phyloP scores from a whole-genome alignment of 2,888 invertebrate species.

The Macropis europaea region DNA sequence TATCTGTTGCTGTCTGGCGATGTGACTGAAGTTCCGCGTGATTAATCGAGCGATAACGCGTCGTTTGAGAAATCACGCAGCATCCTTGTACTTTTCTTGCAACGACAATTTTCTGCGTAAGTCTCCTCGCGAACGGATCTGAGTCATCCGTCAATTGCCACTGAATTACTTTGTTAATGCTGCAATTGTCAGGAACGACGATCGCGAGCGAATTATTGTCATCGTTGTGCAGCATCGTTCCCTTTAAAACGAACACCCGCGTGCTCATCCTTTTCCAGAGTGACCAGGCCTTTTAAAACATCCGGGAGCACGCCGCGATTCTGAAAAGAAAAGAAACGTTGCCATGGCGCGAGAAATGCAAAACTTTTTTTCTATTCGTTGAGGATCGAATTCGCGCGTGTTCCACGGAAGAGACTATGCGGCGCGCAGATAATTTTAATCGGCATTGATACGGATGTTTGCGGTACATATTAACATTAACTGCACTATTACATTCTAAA shows the following conservation, averaged over 20 bases:
- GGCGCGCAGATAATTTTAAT: conserved; percentile 30
- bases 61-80: neutral
- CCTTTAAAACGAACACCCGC: neutral
- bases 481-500: neutral
- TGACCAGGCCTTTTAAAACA: neutral
- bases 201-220: conserved; percentile 20
- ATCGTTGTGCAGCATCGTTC: conserved; percentile 9
- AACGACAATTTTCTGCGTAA: conserved; percentile 1
- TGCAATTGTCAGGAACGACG: conserved; percentile 23
- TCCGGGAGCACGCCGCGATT: no score
- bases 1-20: no score
- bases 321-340: no score
- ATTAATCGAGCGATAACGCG: neutral
- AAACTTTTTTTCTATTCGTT: no score
- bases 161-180: conserved; percentile 41
- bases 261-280: neutral
- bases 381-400: neutral
- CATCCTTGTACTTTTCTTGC: conserved; percentile 2
- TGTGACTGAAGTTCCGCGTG: neutral
- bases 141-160: conserved; percentile 37
- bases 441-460: neutral
- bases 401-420: neutral
- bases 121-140: conserved; percentile 2
- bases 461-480: neutral
- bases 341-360: no score